phyloP scores from a whole-genome alignment of 1,140 invertebrate species.

The Cardiocondyla obscurior region DNA sequence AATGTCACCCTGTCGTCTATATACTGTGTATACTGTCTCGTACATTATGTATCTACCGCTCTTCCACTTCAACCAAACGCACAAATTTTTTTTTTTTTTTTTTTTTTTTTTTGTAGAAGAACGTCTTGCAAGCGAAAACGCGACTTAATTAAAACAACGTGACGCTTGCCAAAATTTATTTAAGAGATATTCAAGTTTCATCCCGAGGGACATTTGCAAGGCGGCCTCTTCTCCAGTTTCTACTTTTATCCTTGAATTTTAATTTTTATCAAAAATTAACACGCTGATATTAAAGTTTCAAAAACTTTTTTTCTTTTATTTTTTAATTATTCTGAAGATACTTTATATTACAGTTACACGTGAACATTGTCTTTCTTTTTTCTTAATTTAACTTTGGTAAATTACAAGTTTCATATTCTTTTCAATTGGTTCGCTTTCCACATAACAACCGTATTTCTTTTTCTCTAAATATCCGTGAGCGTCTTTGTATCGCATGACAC shows the following conservation, averaged over 20 bases:
- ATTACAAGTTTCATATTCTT: background rate
- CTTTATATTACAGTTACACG: too few species aligned
- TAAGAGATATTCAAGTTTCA: too few species aligned
- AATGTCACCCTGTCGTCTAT: slow-evolving; percentile 69
- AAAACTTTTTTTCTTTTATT: too few species aligned
- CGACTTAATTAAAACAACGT: background rate
- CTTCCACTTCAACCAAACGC: slow-evolving; percentile 1
- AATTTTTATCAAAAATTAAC: too few species aligned
- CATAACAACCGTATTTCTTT: background rate
- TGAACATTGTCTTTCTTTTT: background rate
- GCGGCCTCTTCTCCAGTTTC: too few species aligned
- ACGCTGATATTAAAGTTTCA: too few species aligned
- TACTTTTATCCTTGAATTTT: too few species aligned
- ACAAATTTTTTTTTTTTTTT: background rate
- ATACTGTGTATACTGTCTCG: slow-evolving; percentile 33
- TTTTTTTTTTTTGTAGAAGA: background rate
- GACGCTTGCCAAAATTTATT: background rate
- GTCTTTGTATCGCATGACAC: background rate
- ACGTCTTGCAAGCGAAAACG: background rate
- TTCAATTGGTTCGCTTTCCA: background rate
- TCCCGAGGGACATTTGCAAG: too few species aligned
- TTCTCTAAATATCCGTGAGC: background rate
- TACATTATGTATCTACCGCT: slow-evolving; percentile 7
- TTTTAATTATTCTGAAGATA: too few species aligned
- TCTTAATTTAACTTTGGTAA: too few species aligned